phyloP scores from a whole-genome alignment of 2,797 vertebrate species.

The Centroberyx gerrardi region DNA sequence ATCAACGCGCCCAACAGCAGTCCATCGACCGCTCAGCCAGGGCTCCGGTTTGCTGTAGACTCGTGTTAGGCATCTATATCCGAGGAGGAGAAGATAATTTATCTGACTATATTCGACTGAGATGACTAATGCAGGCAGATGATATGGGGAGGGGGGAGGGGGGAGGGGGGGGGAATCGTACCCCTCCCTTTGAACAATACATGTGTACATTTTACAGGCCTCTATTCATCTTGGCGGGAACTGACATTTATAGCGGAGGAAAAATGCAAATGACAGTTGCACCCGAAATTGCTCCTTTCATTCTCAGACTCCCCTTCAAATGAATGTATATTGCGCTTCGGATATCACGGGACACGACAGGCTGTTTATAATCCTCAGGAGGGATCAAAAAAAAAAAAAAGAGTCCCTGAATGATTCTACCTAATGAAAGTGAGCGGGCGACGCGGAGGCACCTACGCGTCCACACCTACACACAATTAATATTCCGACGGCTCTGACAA shows the following conservation, averaged over 20 bases:
- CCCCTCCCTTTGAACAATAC: constrained; percentile 54
- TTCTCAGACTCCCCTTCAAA: constrained; percentile 46
- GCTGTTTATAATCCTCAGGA: constrained; percentile 58
- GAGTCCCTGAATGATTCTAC: constrained; percentile 54
- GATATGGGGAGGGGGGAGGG: constrained; percentile 48
- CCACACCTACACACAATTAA: constrained; percentile 65
- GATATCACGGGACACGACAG: constrained; percentile 69
- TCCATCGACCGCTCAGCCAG: constrained; percentile 52
- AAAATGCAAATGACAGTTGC: constrained; percentile 53
- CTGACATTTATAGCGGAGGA: constrained; percentile 37
- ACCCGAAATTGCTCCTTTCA: constrained; percentile 49
- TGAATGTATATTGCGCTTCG: constrained; percentile 36
- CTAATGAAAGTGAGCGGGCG: constrained; percentile 68
- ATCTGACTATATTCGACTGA: constrained; percentile 50
- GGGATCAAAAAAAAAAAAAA: constrained; percentile 51
- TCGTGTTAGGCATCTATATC: not conserved
- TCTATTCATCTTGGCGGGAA: constrained; percentile 51
- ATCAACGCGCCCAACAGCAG: constrained; percentile 40
- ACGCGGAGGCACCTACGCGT: constrained; percentile 46
- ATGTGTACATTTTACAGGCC: constrained; percentile 33
- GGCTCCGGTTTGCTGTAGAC: constrained; percentile 18
- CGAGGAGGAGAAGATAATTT: constrained; percentile 35
- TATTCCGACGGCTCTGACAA: constrained; percentile 68
- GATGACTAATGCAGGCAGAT: constrained; percentile 69
- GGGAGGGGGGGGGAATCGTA: constrained; percentile 33